Base-by-base conservation (phyloP, 23 tunicate species). In the Halocynthia roretzi region DNA sequence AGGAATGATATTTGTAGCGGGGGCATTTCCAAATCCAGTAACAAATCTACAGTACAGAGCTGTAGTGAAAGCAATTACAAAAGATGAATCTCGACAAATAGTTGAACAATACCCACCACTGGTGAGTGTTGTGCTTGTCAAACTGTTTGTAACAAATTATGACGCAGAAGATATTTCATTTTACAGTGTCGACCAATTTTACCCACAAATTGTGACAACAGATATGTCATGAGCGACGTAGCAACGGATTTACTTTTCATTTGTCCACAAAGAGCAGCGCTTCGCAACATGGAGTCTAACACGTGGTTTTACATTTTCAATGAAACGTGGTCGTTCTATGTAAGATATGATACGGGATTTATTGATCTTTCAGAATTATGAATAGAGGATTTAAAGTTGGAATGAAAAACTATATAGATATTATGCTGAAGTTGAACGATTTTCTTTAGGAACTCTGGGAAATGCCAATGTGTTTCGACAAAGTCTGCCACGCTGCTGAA, bases 241-340 rank as follows among this genome's bases (percentile, higher is more conserved):
- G 82, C 80, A 18, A 87, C 93, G 14, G 81, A 76, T 8, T 83
- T 2, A 54, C 56, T 87, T 50, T 87, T 87, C 53, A 15, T 55
- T 7, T 87, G 93, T 61, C 86, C 93, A 6, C 85, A 82, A 70
- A 51, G 93, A 71, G 49, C 52, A 17, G 81, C 93, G 5, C 65
- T 77, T 54, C 75, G 75, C 77, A n/a, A 69, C 8, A 76, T 84
- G 10, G 53, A n/a, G 15, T 64, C 72, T 6, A 8, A 69, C 18
- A 20, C 56, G 57, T 83, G 80, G 80, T 31, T 22, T 60, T 83
- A 83, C 51, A 50, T 50, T n/a, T 83, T 83, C 63, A 83, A 83
- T 62, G 55, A 87, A 82, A 87, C 93, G 22, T 87, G 87, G 87
- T 87, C 93, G 56, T 87, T 87, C 71, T n/a, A 71, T 18, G 93